Conservation (phyloP, 2,888 invertebrate genomes). For the Elegia similella region DNA sequence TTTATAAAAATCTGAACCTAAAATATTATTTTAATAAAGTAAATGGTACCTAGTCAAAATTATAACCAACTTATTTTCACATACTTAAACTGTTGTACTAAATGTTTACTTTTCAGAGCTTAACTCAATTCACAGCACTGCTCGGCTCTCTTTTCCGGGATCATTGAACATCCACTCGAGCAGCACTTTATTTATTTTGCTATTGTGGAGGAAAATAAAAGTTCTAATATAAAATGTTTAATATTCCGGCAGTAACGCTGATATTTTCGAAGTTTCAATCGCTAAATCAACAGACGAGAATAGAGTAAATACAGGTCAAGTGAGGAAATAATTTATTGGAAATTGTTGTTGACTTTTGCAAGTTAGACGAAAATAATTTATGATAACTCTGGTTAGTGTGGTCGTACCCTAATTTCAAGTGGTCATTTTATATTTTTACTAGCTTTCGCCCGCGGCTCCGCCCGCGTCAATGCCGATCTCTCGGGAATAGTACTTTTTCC, state of each 20-base stretch:
- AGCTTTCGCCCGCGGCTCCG: no score
- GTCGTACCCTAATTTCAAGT: background rate
- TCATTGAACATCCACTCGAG: constrained; percentile 38
- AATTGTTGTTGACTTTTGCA: background rate
- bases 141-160: constrained; percentile 28
- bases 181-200: constrained; percentile 29
- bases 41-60: no score
- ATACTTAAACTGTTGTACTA: background rate
- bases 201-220: constrained; percentile 35
- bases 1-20: no score
- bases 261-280: background rate
- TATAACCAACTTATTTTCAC: background rate
- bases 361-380: constrained; percentile 6
- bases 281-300: constrained; percentile 3
- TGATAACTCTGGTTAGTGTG: background rate
- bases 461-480: no score
- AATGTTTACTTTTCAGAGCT: background rate
- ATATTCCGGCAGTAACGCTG: background rate
- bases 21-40: no score
- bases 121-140: background rate
- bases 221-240: background rate
- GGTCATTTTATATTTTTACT: background rate
- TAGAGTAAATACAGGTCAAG: background rate
- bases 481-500: no score
- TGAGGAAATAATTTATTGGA: background rate